Conservation (phyloP, 2,113 vertebrate genomes). For the Antechinus stuartii region DNA sequence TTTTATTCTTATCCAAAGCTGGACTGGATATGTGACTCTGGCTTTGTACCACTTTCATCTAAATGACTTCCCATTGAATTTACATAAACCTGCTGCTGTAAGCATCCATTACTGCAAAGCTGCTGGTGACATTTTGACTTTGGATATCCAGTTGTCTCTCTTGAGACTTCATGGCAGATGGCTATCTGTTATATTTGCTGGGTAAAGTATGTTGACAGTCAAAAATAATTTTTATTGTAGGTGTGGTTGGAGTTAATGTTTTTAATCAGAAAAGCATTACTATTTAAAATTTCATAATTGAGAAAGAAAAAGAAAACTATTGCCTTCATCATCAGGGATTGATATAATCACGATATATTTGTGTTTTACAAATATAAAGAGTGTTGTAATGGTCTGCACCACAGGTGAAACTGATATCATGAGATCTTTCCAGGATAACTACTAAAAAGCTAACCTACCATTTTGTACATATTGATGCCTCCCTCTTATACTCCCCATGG, state of each 20-base stretch:
- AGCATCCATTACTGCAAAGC: constrained; percentile 77
- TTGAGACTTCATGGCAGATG: constrained; percentile 77
- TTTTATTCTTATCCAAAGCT: constrained; percentile 59
- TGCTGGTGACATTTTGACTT: constrained; percentile 80
- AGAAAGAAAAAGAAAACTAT: not conserved
- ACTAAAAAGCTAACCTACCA: not conserved
- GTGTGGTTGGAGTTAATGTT: not conserved
- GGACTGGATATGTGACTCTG: constrained; percentile 51
- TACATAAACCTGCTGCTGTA: constrained; percentile 77
- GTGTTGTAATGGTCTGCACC: not conserved
- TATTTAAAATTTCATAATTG: not conserved
- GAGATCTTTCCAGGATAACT: not conserved
- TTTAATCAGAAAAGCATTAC: not conserved
- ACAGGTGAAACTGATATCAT: not conserved
- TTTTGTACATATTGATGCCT: not conserved
- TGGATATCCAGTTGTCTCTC: constrained; percentile 74
- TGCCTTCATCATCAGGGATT: not conserved
- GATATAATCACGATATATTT: not conserved
- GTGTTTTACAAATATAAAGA: not conserved
- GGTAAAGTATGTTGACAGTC: constrained; percentile 60
- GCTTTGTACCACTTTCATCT: constrained; percentile 72
- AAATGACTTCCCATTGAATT: constrained; percentile 74
- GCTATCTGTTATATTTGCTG: constrained; percentile 72
- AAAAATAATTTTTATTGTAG: constrained; percentile 19
- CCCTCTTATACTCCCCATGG: not conserved